Conservation (phyloP, 2,113 vertebrate genomes). For the Fregetta grallaria region DNA sequence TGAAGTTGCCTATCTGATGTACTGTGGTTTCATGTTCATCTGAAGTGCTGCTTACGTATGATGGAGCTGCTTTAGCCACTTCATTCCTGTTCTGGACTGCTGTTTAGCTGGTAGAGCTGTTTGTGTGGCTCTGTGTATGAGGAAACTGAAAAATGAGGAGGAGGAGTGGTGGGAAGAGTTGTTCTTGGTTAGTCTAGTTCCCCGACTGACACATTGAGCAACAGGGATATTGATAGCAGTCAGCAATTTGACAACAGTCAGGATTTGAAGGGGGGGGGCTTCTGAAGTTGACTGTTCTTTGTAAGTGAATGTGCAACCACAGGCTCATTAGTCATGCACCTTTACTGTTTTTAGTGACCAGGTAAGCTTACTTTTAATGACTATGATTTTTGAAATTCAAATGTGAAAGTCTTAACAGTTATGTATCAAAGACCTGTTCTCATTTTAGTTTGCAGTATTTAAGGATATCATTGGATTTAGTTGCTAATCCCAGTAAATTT, state of each 20-base stretch:
- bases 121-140: not conserved
- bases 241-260: not conserved
- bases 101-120: not conserved
- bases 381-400: slow-evolving; percentile 23
- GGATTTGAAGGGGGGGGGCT: not conserved
- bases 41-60: not conserved
- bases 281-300: not conserved
- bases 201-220: not conserved
- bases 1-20: not conserved
- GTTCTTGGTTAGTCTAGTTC: not conserved
- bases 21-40: slow-evolving; percentile 6
- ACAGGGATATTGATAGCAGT: not conserved
- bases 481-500: not conserved
- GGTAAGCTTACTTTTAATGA: not conserved
- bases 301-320: slow-evolving; percentile 29
- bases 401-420: slow-evolving; percentile 50
- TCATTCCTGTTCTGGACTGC: not conserved
- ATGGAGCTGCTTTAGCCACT: not conserved
- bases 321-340: not conserved
- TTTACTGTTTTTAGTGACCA: not conserved
- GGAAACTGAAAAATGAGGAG: not conserved
- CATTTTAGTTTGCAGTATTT: not conserved
- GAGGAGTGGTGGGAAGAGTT: not conserved
- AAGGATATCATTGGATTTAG: not conserved
- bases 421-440: slow-evolving; percentile 5